Percentiles rank a stretch among this genome's conserved stretches.
Conservation (phyloP, 1,140 invertebrate genomes). For the Penaeus vannamei region DNA sequence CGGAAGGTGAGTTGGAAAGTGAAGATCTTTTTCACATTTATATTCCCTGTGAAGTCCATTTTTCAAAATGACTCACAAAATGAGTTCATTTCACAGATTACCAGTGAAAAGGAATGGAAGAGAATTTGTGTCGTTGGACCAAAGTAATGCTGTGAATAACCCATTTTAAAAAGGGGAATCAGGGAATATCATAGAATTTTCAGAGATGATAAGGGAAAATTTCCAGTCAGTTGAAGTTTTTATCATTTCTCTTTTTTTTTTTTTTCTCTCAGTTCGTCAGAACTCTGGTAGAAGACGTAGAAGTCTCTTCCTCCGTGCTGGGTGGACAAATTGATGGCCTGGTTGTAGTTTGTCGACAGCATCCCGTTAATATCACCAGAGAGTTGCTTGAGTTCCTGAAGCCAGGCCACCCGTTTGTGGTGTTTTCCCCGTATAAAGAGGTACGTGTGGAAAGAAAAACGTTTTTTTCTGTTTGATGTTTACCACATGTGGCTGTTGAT, state of each 20-base stretch:
- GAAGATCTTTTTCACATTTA: too few relatives aligned
- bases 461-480: background rate
- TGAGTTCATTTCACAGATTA: too few relatives aligned
- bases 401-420: conserved; percentile 85
- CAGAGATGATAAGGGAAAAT: background rate
- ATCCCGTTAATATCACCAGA: conserved; percentile 84
- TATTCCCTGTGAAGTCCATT: too few relatives aligned
- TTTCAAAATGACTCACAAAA: too few relatives aligned
- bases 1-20: too few relatives aligned
- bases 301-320: conserved; percentile 49
- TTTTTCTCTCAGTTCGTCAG: conserved; percentile 52
- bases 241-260: background rate
- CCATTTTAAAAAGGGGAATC: background rate
- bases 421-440: conserved; percentile 85
- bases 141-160: too few relatives aligned
- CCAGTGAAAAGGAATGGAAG: too few relatives aligned
- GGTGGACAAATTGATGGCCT: conserved; percentile 80
- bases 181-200: background rate
- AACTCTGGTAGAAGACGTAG: conserved; percentile 46
- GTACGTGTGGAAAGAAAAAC: conserved; percentile 68
- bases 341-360: conserved; percentile 85
- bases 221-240: background rate
- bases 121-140: too few relatives aligned
- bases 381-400: conserved; percentile 83
- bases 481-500: background rate